Evolutionary conservation across 1,140 invertebrate genomes (phyloP).

Genomic region (Leptonema lineaticorne): DNA sequence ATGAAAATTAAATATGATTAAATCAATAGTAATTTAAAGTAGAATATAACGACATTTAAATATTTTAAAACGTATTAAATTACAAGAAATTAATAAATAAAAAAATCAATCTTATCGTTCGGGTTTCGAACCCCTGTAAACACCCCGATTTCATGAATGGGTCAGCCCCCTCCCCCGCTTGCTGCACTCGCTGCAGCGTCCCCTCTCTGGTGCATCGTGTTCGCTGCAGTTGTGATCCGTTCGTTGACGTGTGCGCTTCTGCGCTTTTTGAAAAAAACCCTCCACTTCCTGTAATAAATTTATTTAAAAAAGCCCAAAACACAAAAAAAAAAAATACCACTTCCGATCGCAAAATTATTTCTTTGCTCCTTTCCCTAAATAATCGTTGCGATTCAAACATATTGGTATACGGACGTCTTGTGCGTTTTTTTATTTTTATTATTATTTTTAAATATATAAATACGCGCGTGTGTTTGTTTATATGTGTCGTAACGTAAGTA

Average conservation of each 20-base stretch:
- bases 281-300: neutral
- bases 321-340: too few relatives aligned
- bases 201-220: neutral
- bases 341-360: constrained; percentile 1
- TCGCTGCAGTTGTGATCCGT: constrained; percentile 18
- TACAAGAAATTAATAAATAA: too few relatives aligned
- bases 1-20: too few relatives aligned
- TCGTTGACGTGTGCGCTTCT: neutral
- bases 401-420: too few relatives aligned
- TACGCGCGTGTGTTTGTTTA: neutral
- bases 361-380: too few relatives aligned
- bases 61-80: too few relatives aligned
- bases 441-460: neutral
- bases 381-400: too few relatives aligned
- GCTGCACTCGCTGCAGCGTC: constrained; percentile 3
- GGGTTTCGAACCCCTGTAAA: constrained; percentile 8
- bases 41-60: too few relatives aligned
- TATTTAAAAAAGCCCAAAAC: too few relatives aligned
- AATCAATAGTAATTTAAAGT: too few relatives aligned
- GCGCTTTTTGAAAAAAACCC: neutral
- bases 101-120: too few relatives aligned
- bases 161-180: neutral
- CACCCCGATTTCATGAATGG: constrained; percentile 30
- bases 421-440: too few relatives aligned
- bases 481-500: neutral